These are phyloP conservation scores for Rhizomys pruinosus DNA, from an alignment of 2,113 vertebrate genomes.

Conservation along the genomic window DNA sequence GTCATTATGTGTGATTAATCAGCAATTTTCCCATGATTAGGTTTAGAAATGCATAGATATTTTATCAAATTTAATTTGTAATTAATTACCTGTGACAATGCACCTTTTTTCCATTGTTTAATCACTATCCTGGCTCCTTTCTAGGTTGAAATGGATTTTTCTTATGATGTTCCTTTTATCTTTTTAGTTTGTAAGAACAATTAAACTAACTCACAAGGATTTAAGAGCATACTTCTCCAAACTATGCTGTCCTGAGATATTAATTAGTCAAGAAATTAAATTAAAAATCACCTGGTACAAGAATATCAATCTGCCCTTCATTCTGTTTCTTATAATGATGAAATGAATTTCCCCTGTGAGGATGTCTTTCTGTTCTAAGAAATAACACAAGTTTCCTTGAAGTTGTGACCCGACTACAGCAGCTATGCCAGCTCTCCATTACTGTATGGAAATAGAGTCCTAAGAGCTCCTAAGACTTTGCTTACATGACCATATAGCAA, in stretches of 20 bases:
- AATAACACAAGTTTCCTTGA: no score
- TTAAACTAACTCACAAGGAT: neutral
- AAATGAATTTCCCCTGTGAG: slow-evolving; percentile 19
- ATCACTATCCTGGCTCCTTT: no score
- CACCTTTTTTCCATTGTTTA: neutral
- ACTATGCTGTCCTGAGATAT: neutral
- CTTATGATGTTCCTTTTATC: no score
- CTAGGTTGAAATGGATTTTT: neutral
- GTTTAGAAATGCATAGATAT: neutral
- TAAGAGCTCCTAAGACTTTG: no score
- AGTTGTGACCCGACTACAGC: no score
- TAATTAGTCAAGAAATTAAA: neutral
- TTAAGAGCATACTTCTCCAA: neutral
- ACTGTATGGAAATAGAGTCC: no score
- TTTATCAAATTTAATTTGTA: neutral
- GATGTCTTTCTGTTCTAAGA: neutral
- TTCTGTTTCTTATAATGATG: neutral
- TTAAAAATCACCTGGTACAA: neutral
- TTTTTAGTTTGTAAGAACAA: neutral
- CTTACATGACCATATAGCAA: no score
- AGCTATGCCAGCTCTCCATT: no score
- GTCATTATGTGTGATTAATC: neutral
- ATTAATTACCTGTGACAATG: neutral
- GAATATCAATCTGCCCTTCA: neutral
- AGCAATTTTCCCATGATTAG: neutral